phyloP scores from a whole-genome alignment of 2,888 invertebrate genomes.

The Aphrophora alni region DNA sequence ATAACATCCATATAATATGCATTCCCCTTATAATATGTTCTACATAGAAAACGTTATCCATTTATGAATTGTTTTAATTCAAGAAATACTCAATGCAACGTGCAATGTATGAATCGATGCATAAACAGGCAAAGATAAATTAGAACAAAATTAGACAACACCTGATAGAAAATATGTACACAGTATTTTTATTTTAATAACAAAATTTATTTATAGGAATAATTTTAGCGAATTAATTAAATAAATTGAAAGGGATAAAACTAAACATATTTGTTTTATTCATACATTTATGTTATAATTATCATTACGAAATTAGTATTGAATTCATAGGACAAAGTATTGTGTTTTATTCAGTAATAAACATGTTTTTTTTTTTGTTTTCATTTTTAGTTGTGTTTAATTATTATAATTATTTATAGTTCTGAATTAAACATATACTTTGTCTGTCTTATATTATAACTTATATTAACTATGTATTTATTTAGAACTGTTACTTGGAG shows the following conservation, averaged over 20 bases:
- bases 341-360: constrained; percentile 31
- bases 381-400: background rate
- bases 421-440: constrained; percentile 36
- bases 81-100: background rate
- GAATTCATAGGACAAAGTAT: constrained; percentile 33
- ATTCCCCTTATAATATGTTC: background rate
- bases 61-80: background rate
- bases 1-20: background rate
- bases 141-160: background rate
- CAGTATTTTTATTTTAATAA: background rate
- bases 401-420: background rate
- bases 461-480: constrained; percentile 41
- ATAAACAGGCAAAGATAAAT: background rate
- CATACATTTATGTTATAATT: background rate
- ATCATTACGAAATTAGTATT: background rate
- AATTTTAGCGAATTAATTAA: background rate
- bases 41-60: background rate
- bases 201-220: background rate
- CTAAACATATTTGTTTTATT: background rate
- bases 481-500: constrained; percentile 57
- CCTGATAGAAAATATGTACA: background rate
- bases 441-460: constrained; percentile 30
- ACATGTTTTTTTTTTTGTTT: background rate
- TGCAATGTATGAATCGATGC: background rate
- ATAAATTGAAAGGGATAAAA: background rate